Evolutionary conservation across 2,113 vertebrate species (phyloP).

Genomic region (Apaloderma vittatum): DNA sequence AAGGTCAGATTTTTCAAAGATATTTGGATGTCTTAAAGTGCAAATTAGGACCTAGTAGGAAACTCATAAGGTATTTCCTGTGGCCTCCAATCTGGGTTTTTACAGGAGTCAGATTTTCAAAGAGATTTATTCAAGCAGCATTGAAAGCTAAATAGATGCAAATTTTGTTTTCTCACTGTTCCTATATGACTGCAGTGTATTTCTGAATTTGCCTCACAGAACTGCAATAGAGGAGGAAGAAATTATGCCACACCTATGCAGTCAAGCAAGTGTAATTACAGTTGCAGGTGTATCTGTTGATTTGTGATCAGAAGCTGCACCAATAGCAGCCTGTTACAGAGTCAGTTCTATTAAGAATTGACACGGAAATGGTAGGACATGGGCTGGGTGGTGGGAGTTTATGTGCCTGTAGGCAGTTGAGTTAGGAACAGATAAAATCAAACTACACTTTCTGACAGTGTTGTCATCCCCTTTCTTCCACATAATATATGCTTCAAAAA

Average conservation of each 20-base stretch:
- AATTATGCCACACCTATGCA: not conserved
- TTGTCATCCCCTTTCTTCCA: not conserved
- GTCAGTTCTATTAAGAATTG: not conserved
- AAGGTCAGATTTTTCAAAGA: not conserved
- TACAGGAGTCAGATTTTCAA: not conserved
- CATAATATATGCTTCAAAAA: not conserved
- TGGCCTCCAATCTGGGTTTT: not conserved
- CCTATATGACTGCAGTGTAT: not conserved
- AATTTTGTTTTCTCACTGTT: conserved; percentile 2
- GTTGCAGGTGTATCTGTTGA: not conserved
- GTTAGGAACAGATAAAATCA: not conserved
- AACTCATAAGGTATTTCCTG: not conserved
- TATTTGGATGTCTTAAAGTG: not conserved
- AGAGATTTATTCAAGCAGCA: not conserved
- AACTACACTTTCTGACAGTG: not conserved
- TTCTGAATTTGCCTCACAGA: not conserved
- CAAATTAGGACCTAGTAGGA: not conserved
- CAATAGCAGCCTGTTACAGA: not conserved
- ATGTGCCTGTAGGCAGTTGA: not conserved
- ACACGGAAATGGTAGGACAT: not conserved
- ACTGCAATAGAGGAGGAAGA: not conserved
- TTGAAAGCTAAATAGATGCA: not conserved
- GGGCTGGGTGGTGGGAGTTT: not conserved
- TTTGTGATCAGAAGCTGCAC: not conserved
- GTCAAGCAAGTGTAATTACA: conserved; percentile 31